Evolutionary conservation across 2,888 invertebrate genomes (phyloP).

Genomic region (Lochmaea capreae): DNA sequence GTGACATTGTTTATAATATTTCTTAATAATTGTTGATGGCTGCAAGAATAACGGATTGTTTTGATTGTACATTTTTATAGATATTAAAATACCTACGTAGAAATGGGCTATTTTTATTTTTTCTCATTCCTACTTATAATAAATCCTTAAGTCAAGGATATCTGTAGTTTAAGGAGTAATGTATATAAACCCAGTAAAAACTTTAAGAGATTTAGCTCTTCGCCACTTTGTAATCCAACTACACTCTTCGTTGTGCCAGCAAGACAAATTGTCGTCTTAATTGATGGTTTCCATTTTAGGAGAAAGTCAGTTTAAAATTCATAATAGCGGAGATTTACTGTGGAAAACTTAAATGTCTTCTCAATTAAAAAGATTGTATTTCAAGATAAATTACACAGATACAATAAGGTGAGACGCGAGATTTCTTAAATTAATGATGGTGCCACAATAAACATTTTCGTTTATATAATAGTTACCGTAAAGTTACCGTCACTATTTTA

Average conservation of each 20-base stretch:
- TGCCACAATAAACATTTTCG: not conserved
- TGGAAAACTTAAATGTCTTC: constrained; percentile 8
- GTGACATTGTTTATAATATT: too few relatives aligned
- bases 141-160: too few relatives aligned
- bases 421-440: not conserved
- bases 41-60: too few relatives aligned
- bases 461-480: too few relatives aligned
- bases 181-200: not conserved
- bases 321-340: constrained; percentile 17
- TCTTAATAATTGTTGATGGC: too few relatives aligned
- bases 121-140: too few relatives aligned
- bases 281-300: constrained; percentile 17
- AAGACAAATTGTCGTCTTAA: constrained; percentile 13
- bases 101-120: too few relatives aligned
- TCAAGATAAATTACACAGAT: not conserved
- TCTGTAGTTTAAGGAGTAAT: not conserved
- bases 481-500: too few relatives aligned
- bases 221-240: not conserved
- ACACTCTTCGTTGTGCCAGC: not conserved
- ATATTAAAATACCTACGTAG: too few relatives aligned
- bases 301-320: constrained; percentile 21
- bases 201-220: not conserved
- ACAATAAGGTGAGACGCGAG: not conserved
- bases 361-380: constrained; percentile 6
- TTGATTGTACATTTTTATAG: not conserved